These are phyloP conservation scores for Pangasius mekongensis DNA, from an alignment of 2,797 vertebrate genomes.

Conservation along the genomic window DNA sequence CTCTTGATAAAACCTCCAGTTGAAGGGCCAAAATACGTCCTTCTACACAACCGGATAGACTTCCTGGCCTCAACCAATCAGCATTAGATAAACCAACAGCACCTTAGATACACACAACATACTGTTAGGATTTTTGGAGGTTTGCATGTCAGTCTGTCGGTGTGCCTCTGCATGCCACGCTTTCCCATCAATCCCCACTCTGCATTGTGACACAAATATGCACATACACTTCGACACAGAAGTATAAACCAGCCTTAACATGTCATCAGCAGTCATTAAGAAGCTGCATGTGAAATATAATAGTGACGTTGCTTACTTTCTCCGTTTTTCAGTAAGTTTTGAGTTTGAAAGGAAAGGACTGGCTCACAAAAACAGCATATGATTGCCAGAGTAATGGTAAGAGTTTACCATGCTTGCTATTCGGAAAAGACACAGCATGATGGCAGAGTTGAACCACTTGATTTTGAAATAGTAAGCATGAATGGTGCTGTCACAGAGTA, in stretches of 20 bases:
- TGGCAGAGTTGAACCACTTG: background rate
- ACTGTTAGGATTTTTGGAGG: background rate
- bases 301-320: background rate
- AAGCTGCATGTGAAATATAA: background rate
- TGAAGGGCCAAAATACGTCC: background rate
- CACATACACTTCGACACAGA: background rate
- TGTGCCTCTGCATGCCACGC: background rate
- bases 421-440: background rate
- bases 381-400: background rate
- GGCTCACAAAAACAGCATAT: background rate
- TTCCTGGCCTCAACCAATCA: background rate
- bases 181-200: background rate
- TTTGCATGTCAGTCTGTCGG: background rate
- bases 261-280: slow-evolving; percentile 1
- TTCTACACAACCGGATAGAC: background rate
- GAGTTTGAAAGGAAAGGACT: background rate
- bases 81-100: background rate
- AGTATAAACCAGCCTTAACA: background rate
- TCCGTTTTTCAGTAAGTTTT: background rate
- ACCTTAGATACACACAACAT: background rate
- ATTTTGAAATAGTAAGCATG: background rate
- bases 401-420: background rate
- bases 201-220: background rate
- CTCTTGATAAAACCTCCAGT: background rate
- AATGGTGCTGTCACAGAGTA: background rate